Evolutionary conservation across 2,888 invertebrate species (phyloP).

Genomic region (Eupithecia subfuscata): DNA sequence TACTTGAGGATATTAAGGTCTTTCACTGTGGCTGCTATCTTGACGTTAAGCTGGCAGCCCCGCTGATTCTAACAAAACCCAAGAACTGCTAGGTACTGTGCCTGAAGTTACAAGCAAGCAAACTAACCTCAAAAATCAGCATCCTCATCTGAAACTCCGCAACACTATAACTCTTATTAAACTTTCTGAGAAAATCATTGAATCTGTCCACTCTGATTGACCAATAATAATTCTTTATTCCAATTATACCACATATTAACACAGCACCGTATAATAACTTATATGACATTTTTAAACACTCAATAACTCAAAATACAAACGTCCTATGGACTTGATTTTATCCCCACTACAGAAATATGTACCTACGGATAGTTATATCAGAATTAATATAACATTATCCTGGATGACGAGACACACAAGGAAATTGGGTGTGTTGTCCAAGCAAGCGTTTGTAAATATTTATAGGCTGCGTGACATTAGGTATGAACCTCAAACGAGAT

Average conservation of each 20-base stretch:
- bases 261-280: constrained; percentile 13
- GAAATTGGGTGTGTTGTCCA: not conserved
- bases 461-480: not conserved
- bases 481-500: too few relatives aligned
- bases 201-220: constrained; percentile 28
- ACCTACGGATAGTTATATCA: not conserved
- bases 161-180: constrained; percentile 48
- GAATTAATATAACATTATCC: too few relatives aligned
- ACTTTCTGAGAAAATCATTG: constrained; percentile 46
- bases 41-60: too few relatives aligned
- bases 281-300: constrained; percentile 1
- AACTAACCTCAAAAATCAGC: constrained; percentile 51
- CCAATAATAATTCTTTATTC: not conserved
- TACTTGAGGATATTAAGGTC: too few relatives aligned
- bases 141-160: constrained; percentile 48
- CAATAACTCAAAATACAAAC: not conserved
- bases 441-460: not conserved
- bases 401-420: not conserved
- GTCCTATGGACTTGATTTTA: not conserved
- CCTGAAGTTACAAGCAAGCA: not conserved
- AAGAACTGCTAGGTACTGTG: too few relatives aligned
- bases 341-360: not conserved
- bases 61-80: too few relatives aligned
- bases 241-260: constrained; percentile 17
- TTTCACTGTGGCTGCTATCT: too few relatives aligned